Base-by-base conservation (phyloP, 2,888 invertebrate species). In the Drosophila ezoana region DNA sequence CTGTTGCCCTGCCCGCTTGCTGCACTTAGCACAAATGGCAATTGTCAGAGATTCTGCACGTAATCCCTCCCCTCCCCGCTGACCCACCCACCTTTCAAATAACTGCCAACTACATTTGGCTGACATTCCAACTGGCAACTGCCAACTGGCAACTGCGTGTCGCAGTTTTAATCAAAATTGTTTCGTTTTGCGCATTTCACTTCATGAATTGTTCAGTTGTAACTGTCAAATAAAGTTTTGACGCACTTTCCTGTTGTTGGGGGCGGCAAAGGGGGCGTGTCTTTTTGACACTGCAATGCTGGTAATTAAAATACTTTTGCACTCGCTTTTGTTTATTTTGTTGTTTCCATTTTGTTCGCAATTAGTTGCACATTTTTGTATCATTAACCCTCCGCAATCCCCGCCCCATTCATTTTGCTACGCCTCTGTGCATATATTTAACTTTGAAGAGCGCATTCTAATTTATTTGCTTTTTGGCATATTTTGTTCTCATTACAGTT, bases 241-340 rank as follows among this genome's bases (percentile, higher is more conserved):
- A 88, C 75, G 81, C 84, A 78, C 65, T 60, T 70, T 45, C 2
- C 28, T 23, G 1, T 8, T 57, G 53, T 20, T 40, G 38, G n/a
- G 48, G 32, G 16, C 0, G 38, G n/a, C 3, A 4, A 33, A 60
- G 37, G 23, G 16, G 28, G 48, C 10, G 18, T 18, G 23, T 33
- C 13, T 66, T 65, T 78, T 57, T 79, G 67, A 70, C 72, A 70
- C 51, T 64, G 64, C 69, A 54, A 70, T 81, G 72, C 67, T 72
- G 73, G 78, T 85, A 89, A 89, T 89, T 88, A 90, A 90, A 89
- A 88, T 87, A 90, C 86, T 89, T 89, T 86, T 52, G 72, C 70
- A 60, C 43, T 68, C 48, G 57, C 43, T 87, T 87, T 71, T 76
- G 72, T 79, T 76, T 63, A 61, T 66, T 57, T 56, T 61, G 37